Evolutionary conservation across 1,140 invertebrate genomes (phyloP).

Genomic region (Conus betulinus): DNA sequence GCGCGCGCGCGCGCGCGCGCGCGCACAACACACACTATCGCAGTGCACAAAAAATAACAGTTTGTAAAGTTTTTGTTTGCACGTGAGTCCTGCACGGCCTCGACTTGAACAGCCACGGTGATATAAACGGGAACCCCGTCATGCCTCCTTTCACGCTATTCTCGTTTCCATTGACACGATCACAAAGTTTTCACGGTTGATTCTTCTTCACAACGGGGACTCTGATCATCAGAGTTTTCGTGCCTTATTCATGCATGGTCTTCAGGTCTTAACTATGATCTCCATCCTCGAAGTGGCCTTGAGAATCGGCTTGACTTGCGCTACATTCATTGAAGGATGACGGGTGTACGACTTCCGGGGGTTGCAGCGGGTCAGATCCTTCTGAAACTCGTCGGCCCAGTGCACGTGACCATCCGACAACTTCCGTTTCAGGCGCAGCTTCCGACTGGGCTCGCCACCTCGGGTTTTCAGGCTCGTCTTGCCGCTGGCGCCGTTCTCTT

Average conservation of each 20-base stretch:
- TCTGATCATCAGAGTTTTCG: no score
- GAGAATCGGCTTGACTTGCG: constrained; percentile 24
- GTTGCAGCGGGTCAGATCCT: constrained; percentile 28
- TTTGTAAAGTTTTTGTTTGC: no score
- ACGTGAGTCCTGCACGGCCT: background rate
- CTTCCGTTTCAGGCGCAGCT: constrained; percentile 2
- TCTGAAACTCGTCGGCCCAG: constrained; percentile 38
- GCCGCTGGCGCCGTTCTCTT: background rate
- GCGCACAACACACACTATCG: no score
- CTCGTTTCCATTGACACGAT: no score
- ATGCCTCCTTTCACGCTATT: no score
- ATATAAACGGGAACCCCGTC: no score
- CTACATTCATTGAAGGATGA: background rate
- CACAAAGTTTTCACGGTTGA: no score
- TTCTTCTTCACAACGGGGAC: no score
- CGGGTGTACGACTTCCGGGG: constrained; percentile 27
- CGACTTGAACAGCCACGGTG: no score
- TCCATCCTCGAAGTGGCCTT: background rate
- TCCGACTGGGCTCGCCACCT: background rate
- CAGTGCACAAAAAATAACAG: no score
- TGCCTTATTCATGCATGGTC: no score
- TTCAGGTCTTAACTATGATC: background rate
- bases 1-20: no score
- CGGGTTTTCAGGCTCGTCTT: background rate
- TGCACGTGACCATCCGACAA: constrained; percentile 37